Percentiles rank a stretch among this genome's conserved stretches.
These are phyloP conservation scores for Calameuta idolon DNA, from an alignment of 2,888 invertebrate species.

Conservation along the genomic window DNA sequence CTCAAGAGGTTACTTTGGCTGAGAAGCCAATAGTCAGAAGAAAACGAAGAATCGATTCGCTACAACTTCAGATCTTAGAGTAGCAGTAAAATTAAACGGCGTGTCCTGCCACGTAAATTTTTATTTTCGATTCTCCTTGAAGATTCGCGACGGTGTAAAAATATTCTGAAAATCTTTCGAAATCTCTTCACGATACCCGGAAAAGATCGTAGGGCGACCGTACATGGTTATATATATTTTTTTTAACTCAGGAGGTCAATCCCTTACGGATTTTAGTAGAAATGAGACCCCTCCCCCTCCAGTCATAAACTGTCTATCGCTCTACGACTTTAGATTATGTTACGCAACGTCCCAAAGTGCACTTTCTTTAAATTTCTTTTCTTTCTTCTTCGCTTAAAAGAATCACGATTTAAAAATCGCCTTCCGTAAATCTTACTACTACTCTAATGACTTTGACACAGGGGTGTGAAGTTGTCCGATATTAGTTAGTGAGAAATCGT, in stretches of 20 bases:
- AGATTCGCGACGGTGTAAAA: conserved; percentile 27
- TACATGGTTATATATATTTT: neutral
- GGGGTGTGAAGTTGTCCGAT: conserved; percentile 26
- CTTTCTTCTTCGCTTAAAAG: neutral
- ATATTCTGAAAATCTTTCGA: conserved; percentile 23
- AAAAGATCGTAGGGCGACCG: neutral
- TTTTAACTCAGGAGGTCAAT: neutral
- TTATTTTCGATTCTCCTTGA: neutral
- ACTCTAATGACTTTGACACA: conserved; percentile 24
- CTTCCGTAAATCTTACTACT: conserved; percentile 29
- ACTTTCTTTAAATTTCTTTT: neutral
- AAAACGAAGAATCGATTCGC: conserved; percentile 28
- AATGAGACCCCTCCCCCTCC: neutral
- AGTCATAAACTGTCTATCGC: neutral
- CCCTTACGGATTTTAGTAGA: neutral
- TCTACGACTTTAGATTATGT: neutral
- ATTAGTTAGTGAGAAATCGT: conserved; percentile 9
- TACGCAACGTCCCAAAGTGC: conserved; percentile 11
- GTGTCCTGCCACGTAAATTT: conserved; percentile 6
- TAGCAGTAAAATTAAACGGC: conserved; percentile 33
- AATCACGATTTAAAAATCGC: neutral
- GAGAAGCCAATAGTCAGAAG: neutral
- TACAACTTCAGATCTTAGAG: conserved; percentile 31
- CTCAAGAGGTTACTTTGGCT: neutral
- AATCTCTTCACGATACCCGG: neutral